Conservation (phyloP, 2,113 vertebrate genomes). For the Eulemur rufifrons region DNA sequence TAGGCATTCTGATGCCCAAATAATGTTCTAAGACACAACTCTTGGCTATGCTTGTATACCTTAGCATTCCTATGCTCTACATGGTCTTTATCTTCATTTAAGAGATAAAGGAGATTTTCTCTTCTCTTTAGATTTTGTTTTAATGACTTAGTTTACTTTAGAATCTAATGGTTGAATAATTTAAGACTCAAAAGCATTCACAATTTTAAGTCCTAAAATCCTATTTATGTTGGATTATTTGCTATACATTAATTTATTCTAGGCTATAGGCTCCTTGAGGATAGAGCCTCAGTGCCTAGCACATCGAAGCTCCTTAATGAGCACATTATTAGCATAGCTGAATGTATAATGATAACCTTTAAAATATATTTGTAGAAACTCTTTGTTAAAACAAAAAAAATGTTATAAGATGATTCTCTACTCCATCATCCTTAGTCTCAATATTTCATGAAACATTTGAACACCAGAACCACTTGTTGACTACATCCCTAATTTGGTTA, state of each 20-base stretch:
- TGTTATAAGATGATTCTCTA: too few species aligned
- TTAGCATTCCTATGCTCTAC: neutral
- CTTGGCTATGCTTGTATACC: too few species aligned
- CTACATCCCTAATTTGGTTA: neutral
- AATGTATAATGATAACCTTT: neutral
- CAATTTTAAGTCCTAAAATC: neutral
- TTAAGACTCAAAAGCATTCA: neutral
- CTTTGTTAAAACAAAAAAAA: neutral
- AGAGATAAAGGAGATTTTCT: neutral
- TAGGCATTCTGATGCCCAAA: neutral
- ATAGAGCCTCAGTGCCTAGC: neutral
- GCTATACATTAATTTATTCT: neutral
- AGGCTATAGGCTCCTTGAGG: neutral
- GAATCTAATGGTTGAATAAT: neutral
- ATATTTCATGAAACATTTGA: neutral
- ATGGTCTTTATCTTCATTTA: neutral
- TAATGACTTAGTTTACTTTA: neutral
- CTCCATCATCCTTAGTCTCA: neutral
- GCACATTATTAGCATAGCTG: neutral
- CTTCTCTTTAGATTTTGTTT: neutral
- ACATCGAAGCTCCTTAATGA: neutral
- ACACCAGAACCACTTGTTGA: neutral
- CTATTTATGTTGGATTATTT: neutral
- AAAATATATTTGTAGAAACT: neutral
- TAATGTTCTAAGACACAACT: neutral